Conservation (phyloP, 2,888 invertebrate species). For the Ochlodes sylvanus region DNA sequence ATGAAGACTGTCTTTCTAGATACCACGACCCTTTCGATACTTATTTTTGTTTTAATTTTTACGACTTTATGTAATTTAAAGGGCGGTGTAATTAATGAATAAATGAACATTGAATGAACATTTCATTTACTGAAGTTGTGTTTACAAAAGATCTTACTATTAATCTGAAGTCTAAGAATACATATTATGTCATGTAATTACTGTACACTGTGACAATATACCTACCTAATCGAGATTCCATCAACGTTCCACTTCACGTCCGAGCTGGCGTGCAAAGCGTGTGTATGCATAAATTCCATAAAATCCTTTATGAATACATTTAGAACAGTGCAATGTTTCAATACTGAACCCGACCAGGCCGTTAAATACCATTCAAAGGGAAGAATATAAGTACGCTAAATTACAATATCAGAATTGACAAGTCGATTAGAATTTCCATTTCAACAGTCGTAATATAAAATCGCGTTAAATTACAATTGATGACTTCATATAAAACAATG, state of each 20-base stretch:
- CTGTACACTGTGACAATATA: slow-evolving; percentile 29
- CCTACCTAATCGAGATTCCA: slow-evolving; percentile 53
- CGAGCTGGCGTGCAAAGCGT: slow-evolving; percentile 50
- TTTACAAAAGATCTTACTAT: no score
- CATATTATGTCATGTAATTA: not conserved
- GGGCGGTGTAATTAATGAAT: no score
- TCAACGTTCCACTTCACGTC: slow-evolving; percentile 50
- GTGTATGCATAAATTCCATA: slow-evolving; percentile 72
- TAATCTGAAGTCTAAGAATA: not conserved
- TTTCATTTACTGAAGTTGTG: no score
- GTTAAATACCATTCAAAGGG: slow-evolving; percentile 47
- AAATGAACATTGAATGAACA: no score
- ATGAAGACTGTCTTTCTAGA: no score
- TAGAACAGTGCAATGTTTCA: slow-evolving; percentile 50
- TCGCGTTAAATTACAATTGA: slow-evolving; percentile 35
- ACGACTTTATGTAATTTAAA: no score
- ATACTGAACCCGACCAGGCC: slow-evolving; percentile 37
- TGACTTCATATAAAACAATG: slow-evolving; percentile 40
- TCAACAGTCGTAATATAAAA: slow-evolving; percentile 19
- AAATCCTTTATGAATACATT: slow-evolving; percentile 59
- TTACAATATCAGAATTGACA: slow-evolving; percentile 28
- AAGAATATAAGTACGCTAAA: slow-evolving; percentile 31
- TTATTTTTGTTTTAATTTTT: no score
- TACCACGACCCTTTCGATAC: no score
- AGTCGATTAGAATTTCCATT: slow-evolving; percentile 23